phyloP scores from a whole-genome alignment of 2,797 vertebrate species.

The Apogon talboti region DNA sequence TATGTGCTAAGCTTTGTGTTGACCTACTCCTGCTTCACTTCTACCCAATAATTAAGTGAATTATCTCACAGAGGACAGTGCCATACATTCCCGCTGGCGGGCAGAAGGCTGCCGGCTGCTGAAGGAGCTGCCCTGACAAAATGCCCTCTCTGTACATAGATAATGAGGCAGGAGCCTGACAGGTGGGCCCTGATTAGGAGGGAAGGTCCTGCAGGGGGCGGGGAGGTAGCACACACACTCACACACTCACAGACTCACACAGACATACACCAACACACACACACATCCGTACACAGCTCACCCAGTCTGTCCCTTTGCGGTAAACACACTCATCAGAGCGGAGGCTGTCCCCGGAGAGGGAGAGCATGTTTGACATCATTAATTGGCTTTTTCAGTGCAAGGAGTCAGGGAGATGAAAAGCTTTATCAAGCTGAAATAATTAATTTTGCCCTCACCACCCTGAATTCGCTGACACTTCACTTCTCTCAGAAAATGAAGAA shows the following conservation, averaged over 20 bases:
- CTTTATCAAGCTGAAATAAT: conserved; percentile 99
- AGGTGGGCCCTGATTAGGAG: conserved; percentile 93
- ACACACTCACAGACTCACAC: conserved; percentile 21
- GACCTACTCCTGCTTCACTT: conserved; percentile 71
- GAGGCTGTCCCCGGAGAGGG: conserved; percentile 87
- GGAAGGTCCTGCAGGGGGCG: conserved; percentile 65
- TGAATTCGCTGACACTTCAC: conserved; percentile 99
- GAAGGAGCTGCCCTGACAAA: conserved; percentile 85
- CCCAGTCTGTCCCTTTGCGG: conserved; percentile 85
- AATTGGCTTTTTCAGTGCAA: conserved; percentile 99
- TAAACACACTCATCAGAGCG: conserved; percentile 98
- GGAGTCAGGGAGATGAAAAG: conserved; percentile 99
- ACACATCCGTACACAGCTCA: conserved; percentile 20
- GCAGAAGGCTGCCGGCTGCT: conserved; percentile 56
- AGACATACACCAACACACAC: too few species aligned
- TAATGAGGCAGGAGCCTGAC: conserved; percentile 93
- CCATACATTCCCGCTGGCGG: conserved; percentile 69
- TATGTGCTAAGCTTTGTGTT: conserved; percentile 49
- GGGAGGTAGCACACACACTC: conserved; percentile 18
- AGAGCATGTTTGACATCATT: conserved; percentile 99
- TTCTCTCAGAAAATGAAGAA: conserved; percentile 85
- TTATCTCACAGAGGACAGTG: conserved; percentile 90
- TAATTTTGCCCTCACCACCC: conserved; percentile 92
- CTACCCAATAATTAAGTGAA: conserved; percentile 94
- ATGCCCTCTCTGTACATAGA: conserved; percentile 90